These are phyloP conservation scores for Tetranychus piercei DNA, from an alignment of 2,888 invertebrate genomes.

Conservation along the genomic window DNA sequence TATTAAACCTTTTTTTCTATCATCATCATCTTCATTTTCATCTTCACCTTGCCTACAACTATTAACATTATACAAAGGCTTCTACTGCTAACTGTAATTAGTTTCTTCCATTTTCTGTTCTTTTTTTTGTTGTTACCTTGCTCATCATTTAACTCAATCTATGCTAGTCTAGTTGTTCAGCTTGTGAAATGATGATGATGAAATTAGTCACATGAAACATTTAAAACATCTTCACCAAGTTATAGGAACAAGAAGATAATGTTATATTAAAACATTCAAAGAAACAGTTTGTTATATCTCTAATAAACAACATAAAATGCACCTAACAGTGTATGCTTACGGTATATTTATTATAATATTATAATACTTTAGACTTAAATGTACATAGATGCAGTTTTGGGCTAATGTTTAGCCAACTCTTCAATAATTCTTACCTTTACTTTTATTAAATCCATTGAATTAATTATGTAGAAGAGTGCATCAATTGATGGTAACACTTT, in stretches of 20 bases:
- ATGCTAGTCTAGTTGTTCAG: background rate
- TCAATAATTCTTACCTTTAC: background rate
- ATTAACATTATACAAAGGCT: background rate
- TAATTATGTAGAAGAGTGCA: background rate
- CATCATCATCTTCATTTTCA: background rate
- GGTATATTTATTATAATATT: background rate
- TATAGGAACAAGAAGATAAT: background rate
- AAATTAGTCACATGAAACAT: background rate
- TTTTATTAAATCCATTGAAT: background rate
- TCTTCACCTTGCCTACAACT: background rate
- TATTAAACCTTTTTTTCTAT: background rate
- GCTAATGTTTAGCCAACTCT: background rate
- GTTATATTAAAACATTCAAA: background rate
- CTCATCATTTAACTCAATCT: background rate
- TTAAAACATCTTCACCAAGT: background rate
- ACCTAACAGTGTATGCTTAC: background rate
- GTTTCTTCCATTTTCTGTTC: background rate
- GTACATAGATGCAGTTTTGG: background rate
- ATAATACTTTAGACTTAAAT: background rate
- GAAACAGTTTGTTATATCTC: no score
- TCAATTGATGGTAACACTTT: background rate
- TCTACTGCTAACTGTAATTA: background rate
- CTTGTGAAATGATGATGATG: background rate
- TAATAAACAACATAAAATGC: no score
- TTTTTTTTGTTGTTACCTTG: background rate